Base-by-base conservation (phyloP, 2,113 vertebrate species). In the Andinoacara biseriatus region DNA sequence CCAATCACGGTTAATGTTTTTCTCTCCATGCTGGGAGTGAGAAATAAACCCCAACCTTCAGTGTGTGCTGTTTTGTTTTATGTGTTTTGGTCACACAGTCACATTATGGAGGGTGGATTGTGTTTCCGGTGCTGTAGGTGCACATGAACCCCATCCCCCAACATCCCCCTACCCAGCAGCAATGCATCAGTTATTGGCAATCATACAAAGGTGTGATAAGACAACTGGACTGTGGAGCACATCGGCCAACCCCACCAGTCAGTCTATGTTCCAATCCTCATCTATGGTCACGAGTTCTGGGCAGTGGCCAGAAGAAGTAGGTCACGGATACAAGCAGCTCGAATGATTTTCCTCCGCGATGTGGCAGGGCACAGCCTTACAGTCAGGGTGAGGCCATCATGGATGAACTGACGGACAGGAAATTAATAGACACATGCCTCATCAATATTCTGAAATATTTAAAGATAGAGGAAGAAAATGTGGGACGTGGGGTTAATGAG, bases 11-110 rank as follows among this genome's bases (percentile, higher is more conserved):
- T 69, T 15, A 29, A 15, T 18, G 9, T 20, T 26, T 69, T 52
- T 20, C 3, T 0, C 29, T 46, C 13, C 43, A 13, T 29, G 0
- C 0, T 69, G 18, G 43, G 52, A 52, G 24, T 69, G 17, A 24
- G 24, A 69, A 69, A 69, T 69, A 13, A 69, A 31, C 13, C 5
- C 43, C 24, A 52, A 24, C 1, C 2, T 11, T 26, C 3, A 49
- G 24, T 0, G 15, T 20, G 63, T 17, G 0, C 10, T 20, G 43
- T 52, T 52, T 10, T 29, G 22, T 69, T 54, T 52, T 72, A 3
- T 72, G 65, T 13, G 65, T 13, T 69, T 69, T 3, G 22, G 40
- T 20, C 65, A 69, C 65, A 29, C 65, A 49, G 24, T 1, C 15
- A 11, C 65, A 49, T 69, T 24, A 20, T 13, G 24, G 43, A 49